Conservation (phyloP, 2,797 vertebrate species). For the Macropodus opercularis region DNA sequence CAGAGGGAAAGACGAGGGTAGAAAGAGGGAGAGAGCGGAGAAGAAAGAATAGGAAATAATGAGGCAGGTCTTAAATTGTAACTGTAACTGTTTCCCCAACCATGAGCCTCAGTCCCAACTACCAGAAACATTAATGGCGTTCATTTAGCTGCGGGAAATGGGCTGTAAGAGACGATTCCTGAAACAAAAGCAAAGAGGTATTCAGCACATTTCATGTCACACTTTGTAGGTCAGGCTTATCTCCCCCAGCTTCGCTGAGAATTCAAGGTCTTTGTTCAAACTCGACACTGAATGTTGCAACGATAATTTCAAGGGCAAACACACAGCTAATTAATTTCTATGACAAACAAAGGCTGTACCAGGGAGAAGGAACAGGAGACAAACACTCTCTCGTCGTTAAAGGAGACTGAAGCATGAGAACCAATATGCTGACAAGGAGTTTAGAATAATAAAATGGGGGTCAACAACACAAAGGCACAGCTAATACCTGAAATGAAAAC, state of each 20-base stretch:
- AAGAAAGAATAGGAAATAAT: not conserved
- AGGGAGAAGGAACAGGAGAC: slow-evolving; percentile 5
- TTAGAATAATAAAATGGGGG: slow-evolving; percentile 23
- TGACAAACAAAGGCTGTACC: slow-evolving; percentile 13
- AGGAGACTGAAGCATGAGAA: not conserved
- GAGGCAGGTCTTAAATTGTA: not conserved
- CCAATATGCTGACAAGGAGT: slow-evolving; percentile 31
- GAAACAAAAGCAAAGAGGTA: slow-evolving; percentile 11
- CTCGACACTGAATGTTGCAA: slow-evolving; percentile 33
- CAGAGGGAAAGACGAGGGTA: not conserved
- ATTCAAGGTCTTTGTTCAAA: slow-evolving; percentile 42
- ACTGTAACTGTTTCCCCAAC: not conserved
- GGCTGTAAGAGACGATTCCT: slow-evolving; percentile 1
- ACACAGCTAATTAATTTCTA: not conserved
- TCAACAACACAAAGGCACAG: slow-evolving; percentile 37
- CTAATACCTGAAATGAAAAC: slow-evolving; percentile 17
- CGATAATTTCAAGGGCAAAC: slow-evolving; percentile 26
- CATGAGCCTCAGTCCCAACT: slow-evolving; percentile 9
- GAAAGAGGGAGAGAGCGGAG: not conserved
- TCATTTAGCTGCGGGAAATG: slow-evolving; percentile 9
- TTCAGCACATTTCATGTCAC: slow-evolving; percentile 30
- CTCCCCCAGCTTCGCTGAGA: slow-evolving; percentile 23
- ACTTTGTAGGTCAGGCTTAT: slow-evolving; percentile 41
- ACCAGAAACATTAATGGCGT: slow-evolving; percentile 1
- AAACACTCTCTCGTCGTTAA: slow-evolving; percentile 4